These are phyloP conservation scores for Listronotus bonariensis DNA, from an alignment of 1,140 invertebrate species.

Conservation along the genomic window DNA sequence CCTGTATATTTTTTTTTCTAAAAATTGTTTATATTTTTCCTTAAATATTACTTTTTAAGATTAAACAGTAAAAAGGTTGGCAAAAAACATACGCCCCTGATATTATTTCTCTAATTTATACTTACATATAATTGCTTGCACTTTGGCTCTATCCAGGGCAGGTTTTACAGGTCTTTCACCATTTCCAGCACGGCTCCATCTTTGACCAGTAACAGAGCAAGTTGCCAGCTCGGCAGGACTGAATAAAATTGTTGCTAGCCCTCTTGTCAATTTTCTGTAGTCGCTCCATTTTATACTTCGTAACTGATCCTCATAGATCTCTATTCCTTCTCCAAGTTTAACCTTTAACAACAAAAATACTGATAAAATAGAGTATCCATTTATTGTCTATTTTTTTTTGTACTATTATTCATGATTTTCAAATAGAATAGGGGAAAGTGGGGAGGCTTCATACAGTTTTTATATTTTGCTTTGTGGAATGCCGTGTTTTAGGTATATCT, in stretches of 20 bases:
- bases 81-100: too few species aligned
- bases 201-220: constrained; percentile 74
- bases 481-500: too few species aligned
- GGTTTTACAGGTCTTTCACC: constrained; percentile 73
- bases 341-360: constrained; percentile 58
- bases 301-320: constrained; percentile 71
- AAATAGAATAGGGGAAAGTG: too few species aligned
- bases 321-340: constrained; percentile 72
- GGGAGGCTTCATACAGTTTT: too few species aligned
- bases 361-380: background rate
- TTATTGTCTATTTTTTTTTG: background rate
- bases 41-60: too few species aligned
- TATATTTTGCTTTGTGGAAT: too few species aligned
- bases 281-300: constrained; percentile 74
- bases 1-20: too few species aligned
- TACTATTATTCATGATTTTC: too few species aligned
- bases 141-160: constrained; percentile 70
- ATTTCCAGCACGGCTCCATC: constrained; percentile 72
- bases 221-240: constrained; percentile 73
- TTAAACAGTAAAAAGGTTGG: too few species aligned
- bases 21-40: too few species aligned
- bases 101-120: constrained; percentile 29
- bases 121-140: constrained; percentile 74
- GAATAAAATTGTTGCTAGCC: constrained; percentile 72
- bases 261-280: constrained; percentile 72